Conservation (phyloP, 2,113 vertebrate species). For the Lophius piscatorius region DNA sequence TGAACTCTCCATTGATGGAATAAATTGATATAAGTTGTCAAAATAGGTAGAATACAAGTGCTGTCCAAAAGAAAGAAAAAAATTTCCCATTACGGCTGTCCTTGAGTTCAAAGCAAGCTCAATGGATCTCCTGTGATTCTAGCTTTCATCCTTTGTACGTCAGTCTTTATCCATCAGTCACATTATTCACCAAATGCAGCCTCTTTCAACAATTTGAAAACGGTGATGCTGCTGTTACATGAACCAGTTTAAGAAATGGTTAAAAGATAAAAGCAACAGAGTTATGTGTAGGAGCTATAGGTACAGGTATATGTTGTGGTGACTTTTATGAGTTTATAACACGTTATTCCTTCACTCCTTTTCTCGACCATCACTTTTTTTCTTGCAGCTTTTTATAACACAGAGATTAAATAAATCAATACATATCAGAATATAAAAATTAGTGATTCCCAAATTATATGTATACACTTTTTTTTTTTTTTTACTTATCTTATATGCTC, state of each 20-base stretch:
- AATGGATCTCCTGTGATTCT: constrained; percentile 38
- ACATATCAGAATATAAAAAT: constrained; percentile 10
- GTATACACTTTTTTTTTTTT: too few relatives aligned
- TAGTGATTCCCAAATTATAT: constrained; percentile 3
- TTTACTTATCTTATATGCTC: too few relatives aligned
- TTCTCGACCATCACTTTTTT: neutral
- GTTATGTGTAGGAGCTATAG: constrained; percentile 21
- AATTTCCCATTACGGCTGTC: constrained; percentile 28
- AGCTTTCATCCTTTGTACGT: constrained; percentile 24
- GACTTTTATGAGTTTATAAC: constrained; percentile 19
- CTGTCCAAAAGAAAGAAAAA: constrained; percentile 1
- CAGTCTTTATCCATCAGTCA: constrained; percentile 27
- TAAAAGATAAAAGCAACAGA: too few relatives aligned
- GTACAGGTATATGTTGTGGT: constrained; percentile 35
- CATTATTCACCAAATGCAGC: constrained; percentile 30
- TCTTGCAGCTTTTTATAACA: constrained; percentile 19
- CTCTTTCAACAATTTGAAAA: constrained; percentile 35
- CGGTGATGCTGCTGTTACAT: constrained; percentile 20
- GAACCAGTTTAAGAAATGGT: too few relatives aligned
- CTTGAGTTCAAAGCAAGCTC: constrained; percentile 42
- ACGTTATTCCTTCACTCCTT: constrained; percentile 3
- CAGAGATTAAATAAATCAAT: neutral
- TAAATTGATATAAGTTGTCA: constrained; percentile 41
- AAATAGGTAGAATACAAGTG: constrained; percentile 21
- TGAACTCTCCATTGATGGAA: constrained; percentile 36